Percentiles rank a stretch among this genome's conserved stretches.
phyloP scores from a whole-genome alignment of 2,888 invertebrate genomes.

The Gryllus longicercus region DNA sequence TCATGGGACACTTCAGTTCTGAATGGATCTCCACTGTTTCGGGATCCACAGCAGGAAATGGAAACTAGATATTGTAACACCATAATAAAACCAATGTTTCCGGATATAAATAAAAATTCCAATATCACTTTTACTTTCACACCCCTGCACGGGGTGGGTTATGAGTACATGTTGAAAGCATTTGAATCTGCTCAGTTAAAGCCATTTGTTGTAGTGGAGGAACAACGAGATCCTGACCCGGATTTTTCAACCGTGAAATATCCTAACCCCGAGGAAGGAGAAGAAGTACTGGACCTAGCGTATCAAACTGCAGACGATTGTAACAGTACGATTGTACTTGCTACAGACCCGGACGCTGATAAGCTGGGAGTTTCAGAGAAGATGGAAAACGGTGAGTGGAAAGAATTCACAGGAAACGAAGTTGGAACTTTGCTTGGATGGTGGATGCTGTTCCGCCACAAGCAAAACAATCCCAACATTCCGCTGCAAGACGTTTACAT shows the following conservation, averaged over 20 bases:
- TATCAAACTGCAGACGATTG: slow-evolving; percentile 71
- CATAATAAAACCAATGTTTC: slow-evolving; percentile 56
- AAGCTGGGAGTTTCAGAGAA: slow-evolving; percentile 90
- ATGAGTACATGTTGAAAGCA: slow-evolving; percentile 68
- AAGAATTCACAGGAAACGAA: slow-evolving; percentile 92
- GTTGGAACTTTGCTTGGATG: slow-evolving; percentile 89
- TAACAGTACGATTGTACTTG: slow-evolving; percentile 73
- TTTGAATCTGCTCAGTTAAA: slow-evolving; percentile 72
- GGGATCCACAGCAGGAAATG: slow-evolving; percentile 69
- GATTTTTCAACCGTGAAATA: slow-evolving; percentile 96
- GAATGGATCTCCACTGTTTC: slow-evolving; percentile 50
- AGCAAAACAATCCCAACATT: slow-evolving; percentile 49
- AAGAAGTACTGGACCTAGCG: slow-evolving; percentile 71
- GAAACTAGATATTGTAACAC: slow-evolving; percentile 63
- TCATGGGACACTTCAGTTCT: slow-evolving; percentile 74
- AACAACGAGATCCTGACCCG: slow-evolving; percentile 87
- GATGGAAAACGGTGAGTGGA: slow-evolving; percentile 59
- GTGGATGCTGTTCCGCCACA: slow-evolving; percentile 75
- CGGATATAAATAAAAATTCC: slow-evolving; percentile 56
- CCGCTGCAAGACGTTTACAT: slow-evolving; percentile 67
- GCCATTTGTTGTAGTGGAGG: slow-evolving; percentile 62
- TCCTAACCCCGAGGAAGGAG: slow-evolving; percentile 97
- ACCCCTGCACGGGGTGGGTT: slow-evolving; percentile 97
- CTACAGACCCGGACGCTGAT: slow-evolving; percentile 99
- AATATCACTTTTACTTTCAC: slow-evolving; percentile 78